Conservation (phyloP, 2,797 vertebrate genomes). For the Alouatta caraya region DNA sequence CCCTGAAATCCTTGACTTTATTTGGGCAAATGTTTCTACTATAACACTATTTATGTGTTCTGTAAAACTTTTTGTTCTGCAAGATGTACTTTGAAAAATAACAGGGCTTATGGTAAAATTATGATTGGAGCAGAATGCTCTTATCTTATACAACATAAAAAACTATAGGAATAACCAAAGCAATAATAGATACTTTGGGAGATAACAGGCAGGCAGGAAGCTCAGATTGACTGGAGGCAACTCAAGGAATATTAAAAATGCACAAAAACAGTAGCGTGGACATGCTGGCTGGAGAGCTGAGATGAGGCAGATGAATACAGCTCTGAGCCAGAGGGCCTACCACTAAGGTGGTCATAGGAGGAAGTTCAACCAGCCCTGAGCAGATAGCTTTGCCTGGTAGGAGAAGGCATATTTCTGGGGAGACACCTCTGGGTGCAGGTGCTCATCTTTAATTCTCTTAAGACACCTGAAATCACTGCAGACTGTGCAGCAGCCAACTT, state of each 20-base stretch:
- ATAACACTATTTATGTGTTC: background rate
- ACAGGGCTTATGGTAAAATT: background rate
- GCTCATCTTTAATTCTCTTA: background rate
- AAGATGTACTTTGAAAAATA: background rate
- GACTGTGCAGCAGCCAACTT: background rate
- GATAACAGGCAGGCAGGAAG: background rate
- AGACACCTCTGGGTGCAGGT: background rate
- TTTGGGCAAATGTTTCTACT: background rate
- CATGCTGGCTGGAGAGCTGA: background rate
- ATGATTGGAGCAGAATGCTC: background rate
- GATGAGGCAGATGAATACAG: too few relatives aligned
- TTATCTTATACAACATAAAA: background rate
- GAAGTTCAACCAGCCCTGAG: background rate
- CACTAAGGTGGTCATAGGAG: background rate
- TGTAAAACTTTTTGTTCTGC: background rate
- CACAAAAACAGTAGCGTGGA: background rate
- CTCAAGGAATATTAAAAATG: background rate
- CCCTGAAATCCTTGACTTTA: background rate
- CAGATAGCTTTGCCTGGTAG: background rate
- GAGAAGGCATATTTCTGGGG: background rate
- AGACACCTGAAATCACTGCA: background rate
- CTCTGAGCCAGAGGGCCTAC: background rate
- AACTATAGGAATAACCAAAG: background rate
- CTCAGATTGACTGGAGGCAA: background rate
- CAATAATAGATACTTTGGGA: background rate